Conservation (phyloP, 1,140 invertebrate genomes). For the Monomorium pharaonis region DNA sequence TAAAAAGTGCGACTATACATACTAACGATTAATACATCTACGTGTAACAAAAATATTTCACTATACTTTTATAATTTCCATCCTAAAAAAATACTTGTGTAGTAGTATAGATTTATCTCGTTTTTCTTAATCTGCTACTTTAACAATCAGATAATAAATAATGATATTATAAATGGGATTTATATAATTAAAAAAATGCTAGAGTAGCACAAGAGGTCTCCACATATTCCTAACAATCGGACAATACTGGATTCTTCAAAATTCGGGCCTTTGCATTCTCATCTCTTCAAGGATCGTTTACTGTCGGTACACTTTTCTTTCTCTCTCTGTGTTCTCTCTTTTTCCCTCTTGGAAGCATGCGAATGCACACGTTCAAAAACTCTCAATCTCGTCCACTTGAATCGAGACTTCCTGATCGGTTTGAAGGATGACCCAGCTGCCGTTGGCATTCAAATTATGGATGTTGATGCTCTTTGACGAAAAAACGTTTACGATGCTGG, state of each 20-base stretch:
- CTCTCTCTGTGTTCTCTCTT: too few species aligned
- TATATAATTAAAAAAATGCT: background rate
- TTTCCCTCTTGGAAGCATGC: background rate
- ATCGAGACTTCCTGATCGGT: slow-evolving; percentile 73
- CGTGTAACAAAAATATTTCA: background rate
- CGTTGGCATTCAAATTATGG: slow-evolving; percentile 73
- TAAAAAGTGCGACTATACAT: background rate
- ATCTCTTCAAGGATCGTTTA: background rate
- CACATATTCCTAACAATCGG: background rate
- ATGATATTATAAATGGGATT: slow-evolving; percentile 20
- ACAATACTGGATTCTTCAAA: slow-evolving; percentile 49
- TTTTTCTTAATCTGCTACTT: background rate
- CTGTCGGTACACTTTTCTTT: background rate
- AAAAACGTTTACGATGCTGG: slow-evolving; percentile 75
- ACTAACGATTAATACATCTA: background rate
- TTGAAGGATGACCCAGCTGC: slow-evolving; percentile 79
- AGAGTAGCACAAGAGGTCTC: background rate
- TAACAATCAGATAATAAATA: slow-evolving; percentile 49
- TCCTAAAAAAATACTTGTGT: background rate
- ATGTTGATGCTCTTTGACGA: slow-evolving; percentile 68
- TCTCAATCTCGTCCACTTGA: slow-evolving; percentile 73
- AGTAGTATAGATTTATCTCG: background rate
- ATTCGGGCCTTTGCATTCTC: background rate
- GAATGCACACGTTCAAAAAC: slow-evolving; percentile 65
- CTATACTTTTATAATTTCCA: background rate